These are phyloP conservation scores for Nephrotoma flavescens DNA, from an alignment of 2,888 invertebrate genomes.

Conservation along the genomic window DNA sequence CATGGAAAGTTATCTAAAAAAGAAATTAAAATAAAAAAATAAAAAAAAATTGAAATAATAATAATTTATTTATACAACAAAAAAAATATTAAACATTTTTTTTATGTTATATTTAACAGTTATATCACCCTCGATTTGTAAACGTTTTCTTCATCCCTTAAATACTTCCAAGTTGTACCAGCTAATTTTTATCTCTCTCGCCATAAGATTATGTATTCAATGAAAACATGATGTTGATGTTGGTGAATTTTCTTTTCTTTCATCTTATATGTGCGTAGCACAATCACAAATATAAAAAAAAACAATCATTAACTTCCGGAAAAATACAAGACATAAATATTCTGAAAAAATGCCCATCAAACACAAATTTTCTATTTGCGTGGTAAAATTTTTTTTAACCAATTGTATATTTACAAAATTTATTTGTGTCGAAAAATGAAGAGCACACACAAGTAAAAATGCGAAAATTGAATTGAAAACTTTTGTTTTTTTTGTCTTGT, in stretches of 20 bases:
- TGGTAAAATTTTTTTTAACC: not conserved
- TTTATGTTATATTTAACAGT: not conserved
- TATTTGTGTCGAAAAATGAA: not conserved
- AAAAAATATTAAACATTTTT: not conserved
- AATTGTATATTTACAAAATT: not conserved
- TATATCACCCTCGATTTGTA: not conserved
- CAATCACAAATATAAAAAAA: not conserved
- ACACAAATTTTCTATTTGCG: not conserved
- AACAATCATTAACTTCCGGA: not conserved
- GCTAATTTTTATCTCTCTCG: not conserved
- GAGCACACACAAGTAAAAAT: not conserved
- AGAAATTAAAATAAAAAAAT: not conserved
- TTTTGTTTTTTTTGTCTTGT: not conserved
- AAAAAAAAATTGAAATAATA: not conserved
- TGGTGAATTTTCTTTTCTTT: not conserved
- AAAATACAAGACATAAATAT: not conserved
- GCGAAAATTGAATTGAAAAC: not conserved
- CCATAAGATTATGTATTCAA: not conserved
- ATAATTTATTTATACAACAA: not conserved
- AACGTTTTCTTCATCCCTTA: not conserved
- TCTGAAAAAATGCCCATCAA: not conserved
- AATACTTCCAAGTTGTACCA: not conserved
- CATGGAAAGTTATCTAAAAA: not conserved
- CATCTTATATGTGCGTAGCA: not conserved
- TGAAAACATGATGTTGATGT: not conserved